Base-by-base conservation (phyloP, 2,113 vertebrate genomes). In the Macrotis lagotis region DNA sequence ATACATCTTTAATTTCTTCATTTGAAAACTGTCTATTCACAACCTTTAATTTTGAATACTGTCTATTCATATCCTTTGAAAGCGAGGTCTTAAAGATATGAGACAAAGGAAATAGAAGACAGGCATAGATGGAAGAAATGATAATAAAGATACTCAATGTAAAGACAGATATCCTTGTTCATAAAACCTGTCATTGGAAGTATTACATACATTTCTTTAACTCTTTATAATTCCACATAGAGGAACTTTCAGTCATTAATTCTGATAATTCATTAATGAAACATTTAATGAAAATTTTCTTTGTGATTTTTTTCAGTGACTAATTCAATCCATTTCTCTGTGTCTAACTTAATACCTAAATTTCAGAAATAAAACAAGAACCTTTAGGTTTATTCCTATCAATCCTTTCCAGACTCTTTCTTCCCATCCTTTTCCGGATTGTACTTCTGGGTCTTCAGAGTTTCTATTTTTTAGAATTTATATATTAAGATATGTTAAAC, bases 401-500 rank as follows among this genome's bases (percentile, higher is more conserved):
- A 49, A 94, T 96, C 11, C 31, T 97, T 66, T 97, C 48, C 1
- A 49, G 25, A 16, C 22, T 96, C 95, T 95, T 47, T 92, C 95
- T 93, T 91, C 98, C 93, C 50, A 49, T 83, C 89, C 31, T 88
- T 94, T 22, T 89, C n/a, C 50, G 83, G 74, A 95, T 95, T 96
- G 88, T 48, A 92, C 88, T 97, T 55, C 51, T 90, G 91, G 59
- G 22, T 96, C 26, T 53, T 90, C 95, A 10, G 2, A 94, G 96
- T 95, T 88, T 94, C 49, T 22, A 37, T 50, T 52, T 88, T 74
- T 97, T 49, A 89, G 48, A 51, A 48, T 94, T 97, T 96, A 96
- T 97, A 97, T 95, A 96, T 97, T 96, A 96, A 96, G 97, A 97
- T 97, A 93, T 97, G 55, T 97, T 94, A 90, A 96, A 97, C 26